Conservation (phyloP, 2,113 vertebrate species). For the Rhegmatorhina hoffmannsi region DNA sequence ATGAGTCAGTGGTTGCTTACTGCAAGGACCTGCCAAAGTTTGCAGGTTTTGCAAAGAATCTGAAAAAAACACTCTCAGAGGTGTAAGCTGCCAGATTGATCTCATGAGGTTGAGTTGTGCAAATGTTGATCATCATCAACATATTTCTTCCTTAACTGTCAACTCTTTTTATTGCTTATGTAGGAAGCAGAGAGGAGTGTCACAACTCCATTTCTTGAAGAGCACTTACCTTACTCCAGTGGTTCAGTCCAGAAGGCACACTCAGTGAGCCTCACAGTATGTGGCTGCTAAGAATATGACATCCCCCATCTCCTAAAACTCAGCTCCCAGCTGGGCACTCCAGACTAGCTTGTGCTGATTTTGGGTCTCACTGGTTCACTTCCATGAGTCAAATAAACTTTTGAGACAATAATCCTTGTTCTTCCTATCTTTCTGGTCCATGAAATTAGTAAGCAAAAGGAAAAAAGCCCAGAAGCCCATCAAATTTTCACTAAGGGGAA, state of each 20-base stretch:
- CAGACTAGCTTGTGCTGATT: neutral
- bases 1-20: conserved; percentile 12
- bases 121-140: neutral
- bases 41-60: conserved; percentile 22
- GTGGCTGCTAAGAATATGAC: neutral
- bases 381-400: neutral
- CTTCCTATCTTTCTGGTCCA: neutral
- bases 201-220: neutral
- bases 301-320: neutral
- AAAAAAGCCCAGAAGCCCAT: neutral
- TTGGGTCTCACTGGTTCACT: neutral
- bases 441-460: neutral
- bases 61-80: neutral
- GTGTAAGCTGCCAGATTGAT: neutral
- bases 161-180: neutral
- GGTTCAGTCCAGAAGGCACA: neutral
- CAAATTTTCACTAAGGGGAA: neutral
- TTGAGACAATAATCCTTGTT: neutral
- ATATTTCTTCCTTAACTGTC: neutral
- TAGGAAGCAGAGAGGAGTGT: neutral
- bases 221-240: neutral
- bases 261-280: neutral
- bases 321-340: neutral
- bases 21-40: conserved; percentile 16
- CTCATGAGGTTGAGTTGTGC: neutral